Conservation (phyloP, 2,113 vertebrate species). For the Albula glossodonta region DNA sequence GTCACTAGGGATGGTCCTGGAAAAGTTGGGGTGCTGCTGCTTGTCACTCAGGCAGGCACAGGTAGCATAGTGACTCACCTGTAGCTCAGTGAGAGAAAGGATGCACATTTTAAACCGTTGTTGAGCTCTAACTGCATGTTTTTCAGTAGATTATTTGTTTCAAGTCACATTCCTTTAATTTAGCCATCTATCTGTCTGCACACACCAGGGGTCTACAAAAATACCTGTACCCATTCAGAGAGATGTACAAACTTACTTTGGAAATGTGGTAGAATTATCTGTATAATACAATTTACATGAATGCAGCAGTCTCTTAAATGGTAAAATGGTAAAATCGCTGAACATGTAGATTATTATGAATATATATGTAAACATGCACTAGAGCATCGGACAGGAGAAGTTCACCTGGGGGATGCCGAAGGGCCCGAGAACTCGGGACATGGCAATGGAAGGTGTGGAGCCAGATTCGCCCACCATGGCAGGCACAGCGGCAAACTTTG, state of each 20-base stretch:
- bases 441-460: slow-evolving; percentile 64
- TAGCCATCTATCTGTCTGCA: too few relatives aligned
- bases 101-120: neutral
- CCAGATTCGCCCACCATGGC: slow-evolving; percentile 62
- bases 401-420: slow-evolving; percentile 65
- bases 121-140: neutral
- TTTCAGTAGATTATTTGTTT: too few relatives aligned
- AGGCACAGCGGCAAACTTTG: slow-evolving; percentile 37
- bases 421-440: slow-evolving; percentile 53
- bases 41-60: slow-evolving; percentile 70
- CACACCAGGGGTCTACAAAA: neutral
- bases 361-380: neutral
- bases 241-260: too few relatives aligned
- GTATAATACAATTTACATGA: too few relatives aligned
- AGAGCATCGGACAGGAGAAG: neutral
- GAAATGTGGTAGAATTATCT: too few relatives aligned
- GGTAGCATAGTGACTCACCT: slow-evolving; percentile 74
- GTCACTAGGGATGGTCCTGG: slow-evolving; percentile 72
- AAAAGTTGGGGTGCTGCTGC: slow-evolving; percentile 60
- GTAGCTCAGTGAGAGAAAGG: neutral
- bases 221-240: neutral
- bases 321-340: too few relatives aligned
- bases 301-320: too few relatives aligned
- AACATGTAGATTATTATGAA: too few relatives aligned
- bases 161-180: too few relatives aligned